Conservation (phyloP, 2,888 invertebrate species). For the Eurytoma adleriae region DNA sequence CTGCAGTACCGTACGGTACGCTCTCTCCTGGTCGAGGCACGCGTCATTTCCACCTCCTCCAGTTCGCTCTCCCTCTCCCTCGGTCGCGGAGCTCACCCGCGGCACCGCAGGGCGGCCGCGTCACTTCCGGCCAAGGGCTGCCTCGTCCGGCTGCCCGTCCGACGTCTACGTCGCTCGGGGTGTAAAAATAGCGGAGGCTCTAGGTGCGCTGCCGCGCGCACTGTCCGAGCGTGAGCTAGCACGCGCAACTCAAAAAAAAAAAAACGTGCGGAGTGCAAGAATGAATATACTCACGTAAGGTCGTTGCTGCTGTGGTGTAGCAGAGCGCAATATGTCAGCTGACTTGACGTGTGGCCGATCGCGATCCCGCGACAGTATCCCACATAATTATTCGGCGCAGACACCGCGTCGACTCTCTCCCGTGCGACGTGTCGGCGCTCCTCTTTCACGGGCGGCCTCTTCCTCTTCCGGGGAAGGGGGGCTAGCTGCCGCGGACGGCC, state of each 20-base stretch:
- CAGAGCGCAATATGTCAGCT: constrained; percentile 76
- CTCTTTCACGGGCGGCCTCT: not conserved
- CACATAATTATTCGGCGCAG: constrained; percentile 71
- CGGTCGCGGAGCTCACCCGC: not conserved
- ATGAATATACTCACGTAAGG: constrained; percentile 49
- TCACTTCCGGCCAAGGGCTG: constrained; percentile 22
- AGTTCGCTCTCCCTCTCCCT: too few relatives aligned
- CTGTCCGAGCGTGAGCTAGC: not conserved
- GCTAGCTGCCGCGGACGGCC: not conserved
- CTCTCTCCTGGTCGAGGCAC: not conserved
- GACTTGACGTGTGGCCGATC: constrained; percentile 75
- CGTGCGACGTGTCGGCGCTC: not conserved
- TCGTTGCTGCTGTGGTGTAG: constrained; percentile 67
- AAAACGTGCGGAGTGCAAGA: not conserved
- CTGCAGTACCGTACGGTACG: too few relatives aligned
- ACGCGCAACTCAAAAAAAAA: not conserved
- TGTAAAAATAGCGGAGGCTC: constrained; percentile 25
- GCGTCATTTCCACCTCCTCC: constrained; percentile 30
- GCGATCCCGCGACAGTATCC: constrained; percentile 67
- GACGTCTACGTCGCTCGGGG: constrained; percentile 7
- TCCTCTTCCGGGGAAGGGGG: not conserved
- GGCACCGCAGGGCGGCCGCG: not conserved
- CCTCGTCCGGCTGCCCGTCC: not conserved
- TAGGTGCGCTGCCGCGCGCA: not conserved
- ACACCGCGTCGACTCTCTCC: constrained; percentile 12